These are phyloP conservation scores for Aphelenchoides bicaudatus DNA, from an alignment of 2,888 invertebrate species.

Conservation along the genomic window DNA sequence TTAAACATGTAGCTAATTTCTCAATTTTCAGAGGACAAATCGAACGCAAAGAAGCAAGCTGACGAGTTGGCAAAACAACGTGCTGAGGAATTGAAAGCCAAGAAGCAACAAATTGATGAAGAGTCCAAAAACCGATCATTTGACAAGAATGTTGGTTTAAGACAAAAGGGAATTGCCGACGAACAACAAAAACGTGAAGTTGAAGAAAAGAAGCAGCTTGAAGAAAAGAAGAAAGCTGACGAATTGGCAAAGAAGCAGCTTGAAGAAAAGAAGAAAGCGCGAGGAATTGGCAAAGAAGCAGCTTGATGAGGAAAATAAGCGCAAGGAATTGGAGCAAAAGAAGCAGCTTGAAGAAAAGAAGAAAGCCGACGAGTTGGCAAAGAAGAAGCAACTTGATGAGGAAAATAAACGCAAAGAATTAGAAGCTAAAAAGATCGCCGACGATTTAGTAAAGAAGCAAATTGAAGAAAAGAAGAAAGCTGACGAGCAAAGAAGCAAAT, in stretches of 20 bases:
- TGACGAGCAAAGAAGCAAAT: not conserved
- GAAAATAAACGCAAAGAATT: slow-evolving; percentile 17
- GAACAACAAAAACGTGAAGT: slow-evolving; percentile 24
- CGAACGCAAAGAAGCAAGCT: too few relatives aligned
- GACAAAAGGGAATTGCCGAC: slow-evolving; percentile 17
- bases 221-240: slow-evolving; percentile 11
- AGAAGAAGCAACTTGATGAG: slow-evolving; percentile 5
- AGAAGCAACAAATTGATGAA: slow-evolving; percentile 5
- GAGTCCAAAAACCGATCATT: too few relatives aligned
- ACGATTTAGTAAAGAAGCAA: not conserved
- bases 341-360: slow-evolving; percentile 30
- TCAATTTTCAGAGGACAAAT: too few relatives aligned
- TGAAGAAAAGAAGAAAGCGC: slow-evolving; percentile 19
- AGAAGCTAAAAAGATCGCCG: slow-evolving; percentile 10
- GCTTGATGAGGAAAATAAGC: slow-evolving; percentile 23
- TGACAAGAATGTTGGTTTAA: too few relatives aligned
- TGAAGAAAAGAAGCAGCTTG: slow-evolving; percentile 27
- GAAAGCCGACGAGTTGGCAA: not conserved
- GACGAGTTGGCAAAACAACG: too few relatives aligned
- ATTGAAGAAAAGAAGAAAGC: not conserved
- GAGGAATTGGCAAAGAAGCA: slow-evolving; percentile 27
- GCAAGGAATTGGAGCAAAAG: slow-evolving; percentile 27
- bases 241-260: slow-evolving; percentile 16
- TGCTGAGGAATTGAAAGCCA: slow-evolving; percentile 12
- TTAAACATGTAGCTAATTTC: too few relatives aligned